Conservation (phyloP, 2,888 invertebrate genomes). For the Germaria angustata region DNA sequence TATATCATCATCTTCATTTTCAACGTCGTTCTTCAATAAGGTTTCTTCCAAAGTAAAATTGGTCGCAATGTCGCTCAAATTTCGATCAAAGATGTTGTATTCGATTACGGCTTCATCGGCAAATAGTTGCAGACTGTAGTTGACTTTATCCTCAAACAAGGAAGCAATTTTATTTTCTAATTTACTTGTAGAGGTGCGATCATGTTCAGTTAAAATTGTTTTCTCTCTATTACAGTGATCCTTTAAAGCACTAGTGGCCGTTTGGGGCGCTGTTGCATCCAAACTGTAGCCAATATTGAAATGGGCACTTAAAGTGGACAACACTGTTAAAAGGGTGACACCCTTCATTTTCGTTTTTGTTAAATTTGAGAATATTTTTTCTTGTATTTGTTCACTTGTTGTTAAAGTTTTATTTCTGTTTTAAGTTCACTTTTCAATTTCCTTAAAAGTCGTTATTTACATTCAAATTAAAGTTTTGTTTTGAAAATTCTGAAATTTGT, state of each 20-base stretch:
- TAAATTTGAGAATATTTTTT: neutral
- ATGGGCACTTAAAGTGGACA: slow-evolving; percentile 5
- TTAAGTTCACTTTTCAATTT: neutral
- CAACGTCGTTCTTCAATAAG: slow-evolving; percentile 48
- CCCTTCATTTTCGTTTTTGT: slow-evolving; percentile 52
- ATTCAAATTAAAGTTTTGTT: too few species aligned
- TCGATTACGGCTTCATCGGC: slow-evolving; percentile 72
- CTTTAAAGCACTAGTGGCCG: slow-evolving; percentile 76
- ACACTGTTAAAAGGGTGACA: slow-evolving; percentile 25
- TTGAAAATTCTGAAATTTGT: neutral
- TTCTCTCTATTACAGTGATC: slow-evolving; percentile 76
- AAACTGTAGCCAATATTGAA: slow-evolving; percentile 39
- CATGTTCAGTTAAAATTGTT: slow-evolving; percentile 71
- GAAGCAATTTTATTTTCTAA: slow-evolving; percentile 77
- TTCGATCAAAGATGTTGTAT: slow-evolving; percentile 63
- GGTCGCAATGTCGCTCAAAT: slow-evolving; percentile 47
- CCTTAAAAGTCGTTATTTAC: neutral
- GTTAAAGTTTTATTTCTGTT: neutral
- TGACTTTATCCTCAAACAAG: slow-evolving; percentile 78
- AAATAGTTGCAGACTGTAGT: slow-evolving; percentile 77
- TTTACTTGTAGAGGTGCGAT: slow-evolving; percentile 68
- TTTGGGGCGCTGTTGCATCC: slow-evolving; percentile 67
- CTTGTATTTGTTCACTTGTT: neutral
- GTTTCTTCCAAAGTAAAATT: slow-evolving; percentile 70
- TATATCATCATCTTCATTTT: slow-evolving; percentile 63